phyloP scores from a whole-genome alignment of 92 coral and sea anemone species.

The Epizoanthus ramosus region DNA sequence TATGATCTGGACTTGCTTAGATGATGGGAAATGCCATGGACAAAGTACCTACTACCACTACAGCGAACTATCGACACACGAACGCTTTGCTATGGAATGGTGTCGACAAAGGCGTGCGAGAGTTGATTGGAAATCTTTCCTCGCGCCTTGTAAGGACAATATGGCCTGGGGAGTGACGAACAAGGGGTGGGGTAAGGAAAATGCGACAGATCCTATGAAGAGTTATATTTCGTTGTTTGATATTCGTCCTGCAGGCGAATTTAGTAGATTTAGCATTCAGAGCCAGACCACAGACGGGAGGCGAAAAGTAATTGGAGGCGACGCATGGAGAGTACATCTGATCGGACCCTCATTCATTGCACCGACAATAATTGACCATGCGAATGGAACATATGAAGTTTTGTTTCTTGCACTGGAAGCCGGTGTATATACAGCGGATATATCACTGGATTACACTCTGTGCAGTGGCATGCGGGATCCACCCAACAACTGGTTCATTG shows the following conservation, averaged over 20 bases:
- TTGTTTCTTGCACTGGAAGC: conserved; percentile 37
- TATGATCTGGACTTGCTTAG: conserved; percentile 34
- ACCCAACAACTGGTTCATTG: conserved; percentile 38
- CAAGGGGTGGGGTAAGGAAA: conserved; percentile 41
- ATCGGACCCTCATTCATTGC: conserved; percentile 36
- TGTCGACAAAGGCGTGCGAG: conserved; percentile 36
- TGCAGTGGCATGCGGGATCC: conserved; percentile 43
- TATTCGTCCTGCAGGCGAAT: conserved; percentile 51
- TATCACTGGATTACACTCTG: conserved; percentile 37
- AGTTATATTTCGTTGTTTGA: conserved; percentile 39
- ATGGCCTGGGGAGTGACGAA: conserved; percentile 55
- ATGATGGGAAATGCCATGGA: background rate
- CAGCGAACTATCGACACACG: background rate
- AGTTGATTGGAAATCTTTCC: conserved; percentile 44
- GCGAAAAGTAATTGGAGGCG: conserved; percentile 40
- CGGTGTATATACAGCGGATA: conserved; percentile 39
- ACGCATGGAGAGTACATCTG: conserved; percentile 44
- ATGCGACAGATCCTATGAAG: conserved; percentile 28
- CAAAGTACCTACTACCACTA: background rate
- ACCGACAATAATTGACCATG: conserved; percentile 29
- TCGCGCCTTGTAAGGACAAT: conserved; percentile 41
- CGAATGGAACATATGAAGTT: conserved; percentile 41
- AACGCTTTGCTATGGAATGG: conserved; percentile 34
- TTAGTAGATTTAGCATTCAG: conserved; percentile 34
- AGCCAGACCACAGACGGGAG: conserved; percentile 21